Base-by-base conservation (phyloP, 2,113 vertebrate genomes). In the Entosphenus tridentatus region DNA sequence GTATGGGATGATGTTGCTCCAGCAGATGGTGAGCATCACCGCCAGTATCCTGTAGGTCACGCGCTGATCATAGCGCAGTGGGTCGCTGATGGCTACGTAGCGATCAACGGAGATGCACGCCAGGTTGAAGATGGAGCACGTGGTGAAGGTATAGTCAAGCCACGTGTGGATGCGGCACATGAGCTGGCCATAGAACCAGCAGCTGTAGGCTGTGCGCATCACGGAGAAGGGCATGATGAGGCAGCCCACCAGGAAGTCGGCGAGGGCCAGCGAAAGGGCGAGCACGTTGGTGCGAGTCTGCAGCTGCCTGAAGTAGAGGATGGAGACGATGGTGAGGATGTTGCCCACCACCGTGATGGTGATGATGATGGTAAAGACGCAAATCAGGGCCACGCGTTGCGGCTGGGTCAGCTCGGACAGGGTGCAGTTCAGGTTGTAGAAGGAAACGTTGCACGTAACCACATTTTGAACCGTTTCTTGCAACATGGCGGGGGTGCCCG, bases 271-370 rank as follows among this genome's bases (percentile, higher is more conserved):
- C 70, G 78, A 80, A 12, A 78, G 76, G 57, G 80, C 78, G 56
- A 80, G 75, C 56, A 82, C 75, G 72, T 78, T 81, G 67, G 76
- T 75, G 1, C 72, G 78, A 16, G 78, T 81, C 55, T 79, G 76
- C 68, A 83, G 79, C 57, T 80, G 73, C 70, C 75, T 80, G 70
- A 84, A 82, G 76, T 74, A 78, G 0, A 67, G 77, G 57, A 79
- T 75, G 21, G 79, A 80, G 72, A 80, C 1, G 0, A 80, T 78
- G 68, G 81, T 76, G 55, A 77, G 71, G 3, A 79, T 70, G 16
- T 80, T 83, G 12, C 78, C 79, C 39, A 39, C 39, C 39, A 39
- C 39, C 39, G 39, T 39, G 39, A 39, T 39, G 39, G 39, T 39
- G 39, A 39, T 39, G 39, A 39, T 39, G 39, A 39, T 39, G 39